Base-by-base conservation (phyloP, 2,888 invertebrate genomes). In the Tetranychus piercei region DNA sequence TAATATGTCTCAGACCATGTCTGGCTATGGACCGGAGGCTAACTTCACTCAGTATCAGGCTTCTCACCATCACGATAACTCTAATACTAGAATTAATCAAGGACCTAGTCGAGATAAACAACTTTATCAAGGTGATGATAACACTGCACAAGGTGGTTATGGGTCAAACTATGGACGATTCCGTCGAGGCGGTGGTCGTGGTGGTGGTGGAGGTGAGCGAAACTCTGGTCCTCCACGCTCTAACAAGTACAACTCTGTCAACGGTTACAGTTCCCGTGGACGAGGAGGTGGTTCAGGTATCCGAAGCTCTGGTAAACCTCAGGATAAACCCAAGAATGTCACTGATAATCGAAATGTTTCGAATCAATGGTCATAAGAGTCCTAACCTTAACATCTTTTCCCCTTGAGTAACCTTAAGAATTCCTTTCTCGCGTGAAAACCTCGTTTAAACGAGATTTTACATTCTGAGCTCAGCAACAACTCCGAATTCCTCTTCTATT, bases 71-170 rank as follows among this genome's bases (percentile, higher is more conserved):
- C 55, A 55, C 9, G 11, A 55, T 55, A 15, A 55, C 34, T 18
- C 18, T 69, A 69, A 20, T 22, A 20, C 20, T 20, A 18, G 69
- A 69, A 23, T 11, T 23, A 69, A 69, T 34, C 69, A 69, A 69
- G 69, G 22, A 20, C 22, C 69, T 69, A 69, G 69, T 69, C 69
- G 69, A 69, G 69, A 69, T 69, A 69, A 69, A 23, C 69, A 69
- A 69, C 11, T 5, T 15, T 69, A 23, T 23, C 69, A 69, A 20
- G 69, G 34, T 20, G 69, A 69, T 22, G 69, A 23, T 69, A 69
- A 55, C 15, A 5, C 34, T 34, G 34, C 34, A 34, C 55, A 55
- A 55, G 55, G 69, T 69, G 69, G 69, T 23, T 69, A 23, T 69
- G 69, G 69, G 11, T 69, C 69, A 20, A 20, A 69, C 22, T 69